A percentile compares a stretch with the other conserved stretches of the same genome.
These are phyloP conservation scores for Capromys pilorides DNA, from an alignment of 2,797 vertebrate genomes.

Conservation along the genomic window DNA sequence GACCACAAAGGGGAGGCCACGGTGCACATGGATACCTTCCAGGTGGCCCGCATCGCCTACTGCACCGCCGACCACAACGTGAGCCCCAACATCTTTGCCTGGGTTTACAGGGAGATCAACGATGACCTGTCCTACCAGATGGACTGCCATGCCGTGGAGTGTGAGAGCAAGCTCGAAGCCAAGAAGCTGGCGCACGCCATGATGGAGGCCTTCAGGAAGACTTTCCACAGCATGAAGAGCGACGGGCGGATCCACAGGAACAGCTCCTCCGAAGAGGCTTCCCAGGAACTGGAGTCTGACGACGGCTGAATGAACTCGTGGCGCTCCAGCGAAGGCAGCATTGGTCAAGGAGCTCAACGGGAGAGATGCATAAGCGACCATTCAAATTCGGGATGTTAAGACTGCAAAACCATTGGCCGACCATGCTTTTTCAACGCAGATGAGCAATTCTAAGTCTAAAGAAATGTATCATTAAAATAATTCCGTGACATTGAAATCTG, in stretches of 20 bases:
- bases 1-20: constrained; percentile 93
- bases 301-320: constrained; percentile 91
- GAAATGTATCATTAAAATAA: constrained; percentile 87
- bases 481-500: constrained; percentile 86
- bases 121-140: constrained; percentile 99
- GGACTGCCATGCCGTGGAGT: constrained; percentile 99
- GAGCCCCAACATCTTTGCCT: constrained; percentile 97
- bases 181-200: constrained; percentile 99
- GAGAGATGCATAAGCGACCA: constrained; percentile 83
- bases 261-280: constrained; percentile 93
- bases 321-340: constrained; percentile 80
- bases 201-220: constrained; percentile 99
- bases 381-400: constrained; percentile 85
- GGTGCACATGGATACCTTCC: constrained; percentile 97
- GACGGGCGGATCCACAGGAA: constrained; percentile 97
- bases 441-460: constrained; percentile 86
- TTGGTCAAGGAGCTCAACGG: constrained; percentile 82
- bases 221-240: constrained; percentile 99
- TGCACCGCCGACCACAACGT: constrained; percentile 98
- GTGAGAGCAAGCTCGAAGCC: constrained; percentile 97
- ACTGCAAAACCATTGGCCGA: constrained; percentile 86
- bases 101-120: constrained; percentile 99
- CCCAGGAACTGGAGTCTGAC: constrained; percentile 93
- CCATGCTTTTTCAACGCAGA: constrained; percentile 86
- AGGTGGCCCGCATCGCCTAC: constrained; percentile 98